Evolutionary conservation across 2,888 invertebrate genomes (phyloP).

Genomic region (Napeogenes sylphis): DNA sequence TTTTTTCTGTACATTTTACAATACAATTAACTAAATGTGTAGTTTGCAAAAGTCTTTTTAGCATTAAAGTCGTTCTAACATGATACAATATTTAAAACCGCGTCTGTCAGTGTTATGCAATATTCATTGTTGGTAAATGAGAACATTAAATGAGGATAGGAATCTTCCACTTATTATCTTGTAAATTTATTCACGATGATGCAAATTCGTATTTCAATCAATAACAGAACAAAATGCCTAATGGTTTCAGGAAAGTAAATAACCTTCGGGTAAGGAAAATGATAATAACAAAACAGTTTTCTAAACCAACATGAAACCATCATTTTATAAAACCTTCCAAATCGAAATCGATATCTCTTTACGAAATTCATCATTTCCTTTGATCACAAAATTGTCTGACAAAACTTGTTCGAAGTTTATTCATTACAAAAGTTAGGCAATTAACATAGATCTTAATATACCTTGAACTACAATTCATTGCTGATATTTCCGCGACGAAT

Average conservation of each 20-base stretch:
- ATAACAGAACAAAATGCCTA: conserved; percentile 10
- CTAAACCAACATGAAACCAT: neutral
- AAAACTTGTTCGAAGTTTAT: conserved; percentile 11
- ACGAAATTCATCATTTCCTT: neutral
- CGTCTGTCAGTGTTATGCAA: neutral
- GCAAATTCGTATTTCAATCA: conserved; percentile 23
- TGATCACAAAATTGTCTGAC: neutral
- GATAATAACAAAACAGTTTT: neutral
- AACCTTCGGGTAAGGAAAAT: conserved; percentile 1
- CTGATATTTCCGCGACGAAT: conserved; percentile 17
- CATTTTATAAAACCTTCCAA: neutral
- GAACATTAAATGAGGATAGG: neutral
- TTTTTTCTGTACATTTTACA: too few species aligned
- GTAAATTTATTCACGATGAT: conserved; percentile 20
- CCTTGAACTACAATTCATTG: conserved; percentile 12
- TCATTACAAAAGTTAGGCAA: conserved; percentile 24
- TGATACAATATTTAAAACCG: neutral
- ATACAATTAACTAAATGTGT: too few species aligned
- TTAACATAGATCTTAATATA: conserved; percentile 18
- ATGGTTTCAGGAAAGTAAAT: conserved; percentile 5
- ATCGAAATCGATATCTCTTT: neutral
- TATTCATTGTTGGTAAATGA: neutral
- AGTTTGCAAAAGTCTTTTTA: too few species aligned
- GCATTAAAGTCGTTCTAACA: too few species aligned
- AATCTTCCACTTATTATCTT: conserved; percentile 11